Evolutionary conservation across 2,113 vertebrate genomes (phyloP).

Genomic region (Brienomyrus longianalis): DNA sequence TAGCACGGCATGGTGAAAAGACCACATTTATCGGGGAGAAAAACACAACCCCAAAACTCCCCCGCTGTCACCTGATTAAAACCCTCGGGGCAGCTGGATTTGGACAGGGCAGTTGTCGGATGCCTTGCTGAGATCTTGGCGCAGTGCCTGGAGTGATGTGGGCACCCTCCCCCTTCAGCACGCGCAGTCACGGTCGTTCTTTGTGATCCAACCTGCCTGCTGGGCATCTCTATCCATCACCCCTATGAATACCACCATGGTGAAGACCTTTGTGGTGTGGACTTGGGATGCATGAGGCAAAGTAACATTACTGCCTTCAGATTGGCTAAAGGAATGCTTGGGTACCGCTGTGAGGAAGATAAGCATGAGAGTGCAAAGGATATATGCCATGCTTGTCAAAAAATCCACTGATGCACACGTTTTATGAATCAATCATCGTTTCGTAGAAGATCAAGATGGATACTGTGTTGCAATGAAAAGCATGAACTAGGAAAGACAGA

Average conservation of each 20-base stretch:
- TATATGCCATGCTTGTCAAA: not conserved
- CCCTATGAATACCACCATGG: conserved; percentile 2
- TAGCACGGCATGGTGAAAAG: not conserved
- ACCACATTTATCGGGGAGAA: not conserved
- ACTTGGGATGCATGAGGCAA: not conserved
- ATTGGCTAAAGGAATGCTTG: not conserved
- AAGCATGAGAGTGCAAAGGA: not conserved
- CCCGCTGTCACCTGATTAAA: conserved; percentile 25
- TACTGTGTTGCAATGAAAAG: not conserved
- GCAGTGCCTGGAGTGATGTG: not conserved
- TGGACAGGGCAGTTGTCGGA: not conserved
- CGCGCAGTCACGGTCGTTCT: not conserved
- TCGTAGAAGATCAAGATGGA: not conserved
- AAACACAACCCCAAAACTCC: conserved; percentile 8
- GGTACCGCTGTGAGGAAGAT: too few species aligned
- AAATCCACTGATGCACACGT: not conserved
- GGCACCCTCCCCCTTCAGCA: not conserved
- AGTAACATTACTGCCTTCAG: not conserved
- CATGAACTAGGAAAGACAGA: not conserved
- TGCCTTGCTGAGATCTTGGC: conserved; percentile 9
- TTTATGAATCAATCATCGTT: not conserved
- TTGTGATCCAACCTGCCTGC: conserved; percentile 23
- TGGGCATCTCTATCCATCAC: conserved; percentile 12
- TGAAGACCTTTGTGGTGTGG: conserved; percentile 12
- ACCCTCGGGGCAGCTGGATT: conserved; percentile 20